Evolutionary conservation across 2,888 invertebrate genomes (phyloP), one percentile per base, ranked within the genome.

Genomic region (Spisula solida): DNA sequence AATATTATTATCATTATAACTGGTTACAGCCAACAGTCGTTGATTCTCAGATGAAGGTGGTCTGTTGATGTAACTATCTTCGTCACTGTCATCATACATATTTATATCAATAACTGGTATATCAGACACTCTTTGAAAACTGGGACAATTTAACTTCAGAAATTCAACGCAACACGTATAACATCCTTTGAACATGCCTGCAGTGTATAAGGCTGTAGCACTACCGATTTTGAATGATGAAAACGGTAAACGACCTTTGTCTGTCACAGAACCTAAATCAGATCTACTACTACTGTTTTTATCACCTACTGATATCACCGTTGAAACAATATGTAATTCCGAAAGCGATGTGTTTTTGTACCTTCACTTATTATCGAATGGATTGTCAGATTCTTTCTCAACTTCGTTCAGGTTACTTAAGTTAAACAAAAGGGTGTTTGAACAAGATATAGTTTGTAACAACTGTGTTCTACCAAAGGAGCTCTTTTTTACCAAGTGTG

Each of bases 71-170:
- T 31, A 14, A 70, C 41, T 34, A 84, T 84, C 75, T 25, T 51
- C 75, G 41, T 75, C 84, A 75, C 75, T 41, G n/a, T 34, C 75
- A 51, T 51, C 6, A 48, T 84, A 84, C 84, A 84, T 84, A 29
- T 84, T 84, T 47, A 84, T 84, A 29, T 41, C n/a, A 25, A 84
- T 75, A 14, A 75, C n/a, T 12, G 84, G 84, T 25, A 75, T 34
- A 29, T 70, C 20, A 10, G 47, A 10, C 4, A 48, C 34, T 14
- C 29, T 75, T 47, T 75, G 70, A 20, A 60, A 41, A 6, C 41
- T 83, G 6, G 31, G 25, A 41, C 25, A 31, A 16, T 70, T 29
- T 10, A 51, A 8, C 31, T 20, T 29, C 12, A 29, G n/a, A 18
- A 82, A 56, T 16, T 41, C 34, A 20, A 31, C 29, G 47, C 84